These are phyloP conservation scores for Drosophila buzzatii DNA, from an alignment of 2,888 invertebrate genomes.

Conservation along the genomic window DNA sequence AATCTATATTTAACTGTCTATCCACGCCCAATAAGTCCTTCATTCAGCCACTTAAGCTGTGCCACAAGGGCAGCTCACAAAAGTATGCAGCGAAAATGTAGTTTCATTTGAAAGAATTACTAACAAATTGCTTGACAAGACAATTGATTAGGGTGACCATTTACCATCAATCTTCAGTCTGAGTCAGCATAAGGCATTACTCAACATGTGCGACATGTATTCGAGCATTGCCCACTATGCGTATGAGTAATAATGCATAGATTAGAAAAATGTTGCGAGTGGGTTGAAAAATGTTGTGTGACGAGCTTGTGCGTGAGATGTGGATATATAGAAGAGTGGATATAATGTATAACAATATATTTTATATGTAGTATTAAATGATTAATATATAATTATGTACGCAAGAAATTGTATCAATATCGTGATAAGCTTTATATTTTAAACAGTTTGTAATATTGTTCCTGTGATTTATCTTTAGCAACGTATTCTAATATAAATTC, in stretches of 20 bases:
- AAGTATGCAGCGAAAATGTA: constrained; percentile 48
- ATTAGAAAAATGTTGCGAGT: constrained; percentile 13
- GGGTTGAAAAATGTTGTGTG: background rate
- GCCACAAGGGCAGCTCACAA: constrained; percentile 12
- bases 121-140: constrained; percentile 23
- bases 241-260: constrained; percentile 25
- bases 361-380: background rate
- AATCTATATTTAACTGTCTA: constrained; percentile 4
- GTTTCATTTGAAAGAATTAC: constrained; percentile 19
- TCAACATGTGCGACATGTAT: constrained; percentile 23
- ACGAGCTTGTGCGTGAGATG: background rate
- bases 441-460: background rate
- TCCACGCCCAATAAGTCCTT: background rate
- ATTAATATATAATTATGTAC: background rate
- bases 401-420: background rate
- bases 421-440: background rate
- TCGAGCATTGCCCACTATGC: constrained; percentile 20
- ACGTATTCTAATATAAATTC: constrained; percentile 3
- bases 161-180: constrained; percentile 36
- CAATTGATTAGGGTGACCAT: constrained; percentile 17
- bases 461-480: background rate
- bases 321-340: background rate
- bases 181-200: constrained; percentile 29
- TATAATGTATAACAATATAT: background rate
- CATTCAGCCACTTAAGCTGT: background rate